A percentile compares a stretch with the other conserved stretches of the same genome.
Conservation (phyloP, 2,113 vertebrate species). For the Arenaria interpres region DNA sequence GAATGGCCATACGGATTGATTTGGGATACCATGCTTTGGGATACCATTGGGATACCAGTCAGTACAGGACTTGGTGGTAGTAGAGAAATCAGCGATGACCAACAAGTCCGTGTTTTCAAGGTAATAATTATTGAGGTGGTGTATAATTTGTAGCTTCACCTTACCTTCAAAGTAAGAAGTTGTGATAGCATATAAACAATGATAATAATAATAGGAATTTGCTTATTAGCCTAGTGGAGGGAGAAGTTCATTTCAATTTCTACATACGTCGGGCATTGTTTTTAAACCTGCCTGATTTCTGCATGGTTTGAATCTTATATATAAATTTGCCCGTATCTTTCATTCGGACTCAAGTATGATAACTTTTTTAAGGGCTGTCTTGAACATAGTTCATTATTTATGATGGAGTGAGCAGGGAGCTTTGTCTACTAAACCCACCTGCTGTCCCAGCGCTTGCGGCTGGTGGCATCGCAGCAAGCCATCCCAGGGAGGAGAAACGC, state of each 20-base stretch:
- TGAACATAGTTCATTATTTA: background rate
- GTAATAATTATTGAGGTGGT: background rate
- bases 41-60: background rate
- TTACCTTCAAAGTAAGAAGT: background rate
- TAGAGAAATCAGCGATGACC: background rate
- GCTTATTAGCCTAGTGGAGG: background rate
- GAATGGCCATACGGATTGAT: background rate
- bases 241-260: background rate
- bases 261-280: background rate
- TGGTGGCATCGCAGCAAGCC: background rate
- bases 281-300: background rate
- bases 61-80: background rate
- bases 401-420: background rate
- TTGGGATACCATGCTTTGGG: background rate
- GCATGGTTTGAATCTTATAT: background rate
- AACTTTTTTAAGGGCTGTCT: background rate
- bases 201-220: background rate
- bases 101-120: background rate
- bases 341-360: background rate
- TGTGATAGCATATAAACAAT: background rate
- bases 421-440: background rate
- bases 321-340: background rate
- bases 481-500: fast-evolving
- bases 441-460: background rate
- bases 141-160: background rate